Conservation (phyloP, 2,888 invertebrate species). For the Homarus gammarus region DNA sequence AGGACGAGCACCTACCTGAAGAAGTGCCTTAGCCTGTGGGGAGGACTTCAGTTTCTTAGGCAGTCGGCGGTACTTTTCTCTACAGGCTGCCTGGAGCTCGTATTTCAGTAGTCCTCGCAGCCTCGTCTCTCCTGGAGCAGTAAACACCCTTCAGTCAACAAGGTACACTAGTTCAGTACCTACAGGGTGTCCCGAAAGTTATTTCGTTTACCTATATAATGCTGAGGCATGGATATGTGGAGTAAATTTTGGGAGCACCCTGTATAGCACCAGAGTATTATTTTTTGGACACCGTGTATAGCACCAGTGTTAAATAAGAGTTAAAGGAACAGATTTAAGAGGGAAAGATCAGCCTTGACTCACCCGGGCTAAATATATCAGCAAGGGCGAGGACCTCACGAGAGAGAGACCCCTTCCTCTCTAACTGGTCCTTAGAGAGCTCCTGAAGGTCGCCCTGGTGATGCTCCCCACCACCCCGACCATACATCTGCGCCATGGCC, state of each 20-base stretch:
- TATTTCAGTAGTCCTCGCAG: constrained; percentile 45
- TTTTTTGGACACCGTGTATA: no score
- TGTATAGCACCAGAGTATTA: no score
- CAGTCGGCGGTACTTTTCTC: constrained; percentile 34
- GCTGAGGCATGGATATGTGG: not conserved
- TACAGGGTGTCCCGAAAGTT: no score
- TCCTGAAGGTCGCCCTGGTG: constrained; percentile 21
- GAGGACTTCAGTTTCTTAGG: constrained; percentile 40
- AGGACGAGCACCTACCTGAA: not conserved
- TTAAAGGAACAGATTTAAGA: no score
- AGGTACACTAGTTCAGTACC: no score
- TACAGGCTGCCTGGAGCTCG: constrained; percentile 32
- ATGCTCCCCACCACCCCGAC: constrained; percentile 29
- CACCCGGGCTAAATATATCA: constrained; percentile 45
- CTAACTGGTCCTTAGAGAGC: constrained; percentile 37
- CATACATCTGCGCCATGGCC: constrained; percentile 62
- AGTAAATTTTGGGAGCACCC: not conserved
- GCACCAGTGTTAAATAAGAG: no score
- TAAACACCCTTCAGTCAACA: not conserved
- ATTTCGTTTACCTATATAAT: not conserved
- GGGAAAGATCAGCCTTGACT: no score
- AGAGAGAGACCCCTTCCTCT: constrained; percentile 47
- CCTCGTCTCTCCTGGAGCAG: constrained; percentile 31
- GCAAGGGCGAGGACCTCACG: constrained; percentile 46
- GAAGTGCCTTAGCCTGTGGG: not conserved